These are phyloP conservation scores for Lasioglossum marginatum DNA, from an alignment of 2,888 invertebrate species.

Conservation along the genomic window DNA sequence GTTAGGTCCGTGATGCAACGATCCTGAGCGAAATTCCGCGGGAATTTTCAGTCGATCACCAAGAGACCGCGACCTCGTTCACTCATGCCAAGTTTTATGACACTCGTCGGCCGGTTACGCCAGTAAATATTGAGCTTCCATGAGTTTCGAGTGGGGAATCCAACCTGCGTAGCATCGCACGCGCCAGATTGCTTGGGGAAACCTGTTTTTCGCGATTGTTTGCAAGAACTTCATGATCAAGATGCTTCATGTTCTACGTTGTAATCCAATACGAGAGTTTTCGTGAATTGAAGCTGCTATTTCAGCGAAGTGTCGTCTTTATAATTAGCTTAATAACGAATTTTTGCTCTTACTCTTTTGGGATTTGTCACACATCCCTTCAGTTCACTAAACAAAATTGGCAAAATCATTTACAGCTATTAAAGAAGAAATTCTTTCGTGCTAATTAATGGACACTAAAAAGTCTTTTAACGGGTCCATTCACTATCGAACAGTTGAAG, in stretches of 20 bases:
- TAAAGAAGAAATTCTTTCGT: no score
- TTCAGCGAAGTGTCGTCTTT: neutral
- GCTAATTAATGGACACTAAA: neutral
- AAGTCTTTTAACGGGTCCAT: neutral
- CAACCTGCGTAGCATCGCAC: constrained; percentile 7
- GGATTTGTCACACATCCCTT: no score
- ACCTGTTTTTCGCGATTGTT: neutral
- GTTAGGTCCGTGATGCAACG: neutral
- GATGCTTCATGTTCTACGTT: neutral
- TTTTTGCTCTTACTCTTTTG: neutral
- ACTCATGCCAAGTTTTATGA: constrained; percentile 37
- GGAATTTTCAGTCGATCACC: constrained; percentile 27
- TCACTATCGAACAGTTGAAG: neutral
- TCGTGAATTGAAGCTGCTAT: neutral
- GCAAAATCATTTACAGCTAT: no score
- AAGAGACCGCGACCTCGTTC: constrained; percentile 32
- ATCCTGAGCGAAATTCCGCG: neutral
- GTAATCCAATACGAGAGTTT: no score
- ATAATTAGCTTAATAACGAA: neutral
- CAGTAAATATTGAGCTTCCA: constrained; percentile 27
- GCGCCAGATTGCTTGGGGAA: no score
- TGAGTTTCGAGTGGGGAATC: neutral
- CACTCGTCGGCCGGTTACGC: constrained; percentile 14
- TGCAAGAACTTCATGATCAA: no score
- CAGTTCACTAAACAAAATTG: no score